These are phyloP conservation scores for Lordiphosa andalusiaca DNA, from an alignment of 2,888 invertebrate species.

Conservation along the genomic window DNA sequence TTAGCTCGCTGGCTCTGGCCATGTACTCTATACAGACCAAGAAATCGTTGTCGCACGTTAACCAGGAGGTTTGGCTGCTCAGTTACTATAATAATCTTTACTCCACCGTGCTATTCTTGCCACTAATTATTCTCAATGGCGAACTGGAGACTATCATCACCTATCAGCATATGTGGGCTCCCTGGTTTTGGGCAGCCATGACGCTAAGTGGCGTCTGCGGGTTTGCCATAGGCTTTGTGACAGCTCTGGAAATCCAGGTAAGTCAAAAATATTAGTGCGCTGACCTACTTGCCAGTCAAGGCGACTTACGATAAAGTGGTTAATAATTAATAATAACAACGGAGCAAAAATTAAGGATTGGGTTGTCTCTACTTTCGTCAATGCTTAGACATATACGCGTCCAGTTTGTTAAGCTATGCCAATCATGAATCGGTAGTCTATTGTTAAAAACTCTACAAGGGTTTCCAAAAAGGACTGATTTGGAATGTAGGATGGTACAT, in stretches of 20 bases:
- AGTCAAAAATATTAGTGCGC: slow-evolving; percentile 3
- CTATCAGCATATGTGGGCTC: slow-evolving; percentile 84
- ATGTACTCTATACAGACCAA: slow-evolving; percentile 98
- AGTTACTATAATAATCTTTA: slow-evolving; percentile 98
- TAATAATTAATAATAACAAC: no score
- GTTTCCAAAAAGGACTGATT: no score
- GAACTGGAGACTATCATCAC: slow-evolving; percentile 85
- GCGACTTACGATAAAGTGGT: no score
- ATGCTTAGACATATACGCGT: no score
- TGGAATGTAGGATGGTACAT: no score
- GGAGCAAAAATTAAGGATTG: no score
- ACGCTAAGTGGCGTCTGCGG: slow-evolving; percentile 94
- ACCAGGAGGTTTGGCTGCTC: slow-evolving; percentile 95
- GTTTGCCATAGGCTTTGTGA: slow-evolving; percentile 97
- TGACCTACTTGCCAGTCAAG: no score
- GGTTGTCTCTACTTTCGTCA: no score
- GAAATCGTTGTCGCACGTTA: slow-evolving; percentile 91
- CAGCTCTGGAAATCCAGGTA: slow-evolving; percentile 95
- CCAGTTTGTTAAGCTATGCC: no score
- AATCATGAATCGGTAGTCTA: no score
- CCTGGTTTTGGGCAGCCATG: slow-evolving; percentile 92
- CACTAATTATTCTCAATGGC: slow-evolving; percentile 91
- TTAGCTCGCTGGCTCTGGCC: slow-evolving; percentile 94
- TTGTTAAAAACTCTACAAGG: no score
- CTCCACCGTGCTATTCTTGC: slow-evolving; percentile 92